Base-by-base conservation (phyloP, 2,888 invertebrate genomes). In the Eupeodes luniger region DNA sequence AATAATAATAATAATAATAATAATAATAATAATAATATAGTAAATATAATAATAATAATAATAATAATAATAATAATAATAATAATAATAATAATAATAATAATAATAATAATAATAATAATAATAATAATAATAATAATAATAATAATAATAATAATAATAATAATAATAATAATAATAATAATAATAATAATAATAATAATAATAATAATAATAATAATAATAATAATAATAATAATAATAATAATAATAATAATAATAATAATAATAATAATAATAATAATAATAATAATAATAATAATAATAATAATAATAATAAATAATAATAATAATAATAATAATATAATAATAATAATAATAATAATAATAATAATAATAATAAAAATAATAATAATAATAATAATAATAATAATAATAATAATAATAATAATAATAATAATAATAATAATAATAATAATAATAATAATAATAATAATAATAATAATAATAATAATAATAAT, bases 221-320 rank as follows among this genome's bases (percentile, higher is more conserved):
- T 55, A 55, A 55, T 14, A 55, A 55, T 55, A 55, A 55, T 7
- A 55, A 55, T 55, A 16, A 55, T 14, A 55, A 55, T 55, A 55
- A 55, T 14, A 55, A 55, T 55, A 55, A 55, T 14, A 55, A 55
- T 55, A 16, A 55, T 14, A 55, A 55, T 55, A 16, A 55, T 14
- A 55, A 55, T 67, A 67, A 67, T n/a, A 67, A 67, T 67, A 67
- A 67, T 9, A 67, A 67, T 67, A 53, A 67, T n/a, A 67, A 67
- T 67, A 67, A 67, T n/a, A 67, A 67, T 47, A 67, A 67, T 27
- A 67, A 67, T 67, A 53, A 53, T 27, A 67, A 67, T 67, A 67
- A 67, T 27, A 67, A 67, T 67, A 67, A 67, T 27, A 67, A 67
- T 67, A 53, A 67, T 27, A 67, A 67, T 67, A 67, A 67, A 55